A percentile compares a stretch with the other conserved stretches of the same genome.
These are phyloP conservation scores for Xestia ashworthii DNA, from an alignment of 2,888 invertebrate genomes.

Conservation along the genomic window DNA sequence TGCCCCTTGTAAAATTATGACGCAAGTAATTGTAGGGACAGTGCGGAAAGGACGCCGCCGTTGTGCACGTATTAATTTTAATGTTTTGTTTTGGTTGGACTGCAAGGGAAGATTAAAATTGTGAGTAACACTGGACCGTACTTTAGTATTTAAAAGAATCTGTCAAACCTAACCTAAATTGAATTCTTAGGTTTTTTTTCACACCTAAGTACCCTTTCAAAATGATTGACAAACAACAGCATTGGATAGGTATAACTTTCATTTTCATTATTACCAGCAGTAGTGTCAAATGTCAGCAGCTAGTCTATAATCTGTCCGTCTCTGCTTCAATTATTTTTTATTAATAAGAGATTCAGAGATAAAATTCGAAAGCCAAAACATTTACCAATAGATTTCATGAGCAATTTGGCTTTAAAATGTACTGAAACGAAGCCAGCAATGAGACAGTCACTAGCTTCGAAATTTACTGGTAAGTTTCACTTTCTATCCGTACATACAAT, in stretches of 20 bases:
- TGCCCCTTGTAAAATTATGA: slow-evolving; percentile 48
- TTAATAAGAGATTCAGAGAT: too few species aligned
- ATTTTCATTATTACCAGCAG: too few species aligned
- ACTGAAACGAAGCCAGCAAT: not conserved
- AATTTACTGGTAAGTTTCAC: not conserved
- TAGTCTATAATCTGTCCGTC: not conserved
- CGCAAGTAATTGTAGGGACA: slow-evolving; percentile 38
- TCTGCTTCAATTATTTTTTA: too few species aligned
- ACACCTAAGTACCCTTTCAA: too few species aligned
- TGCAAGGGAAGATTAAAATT: not conserved
- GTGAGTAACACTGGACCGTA: not conserved
- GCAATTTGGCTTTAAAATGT: not conserved
- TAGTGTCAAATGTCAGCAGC: not conserved
- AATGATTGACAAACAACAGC: too few species aligned
- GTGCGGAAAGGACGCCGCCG: slow-evolving; percentile 8
- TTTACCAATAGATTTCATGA: not conserved
- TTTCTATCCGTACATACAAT: not conserved
- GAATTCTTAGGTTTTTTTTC: too few species aligned
- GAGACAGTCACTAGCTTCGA: not conserved
- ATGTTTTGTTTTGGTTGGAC: slow-evolving; percentile 26
- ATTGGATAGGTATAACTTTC: too few species aligned
- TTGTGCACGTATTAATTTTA: slow-evolving; percentile 38
- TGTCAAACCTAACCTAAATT: not conserved
- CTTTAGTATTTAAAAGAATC: not conserved
- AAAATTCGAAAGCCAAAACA: not conserved